Evolutionary conservation across 2,797 vertebrate genomes (phyloP).

Genomic region (Nothura maculosa): DNA sequence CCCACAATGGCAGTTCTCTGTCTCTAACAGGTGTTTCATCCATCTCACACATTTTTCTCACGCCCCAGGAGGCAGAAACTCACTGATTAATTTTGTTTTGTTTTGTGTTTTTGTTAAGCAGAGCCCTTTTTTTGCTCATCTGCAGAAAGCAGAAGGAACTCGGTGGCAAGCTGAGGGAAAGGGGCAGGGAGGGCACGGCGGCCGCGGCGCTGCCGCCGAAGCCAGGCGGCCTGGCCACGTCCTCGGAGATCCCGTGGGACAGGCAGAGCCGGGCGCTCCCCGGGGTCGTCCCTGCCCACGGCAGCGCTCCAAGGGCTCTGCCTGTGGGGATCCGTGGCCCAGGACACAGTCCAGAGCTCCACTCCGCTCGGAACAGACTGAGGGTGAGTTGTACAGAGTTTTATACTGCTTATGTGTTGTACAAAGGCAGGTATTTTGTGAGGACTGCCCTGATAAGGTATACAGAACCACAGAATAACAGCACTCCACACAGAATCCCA

Average conservation of each 20-base stretch:
- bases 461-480: background rate
- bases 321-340: accelerated
- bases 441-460: background rate
- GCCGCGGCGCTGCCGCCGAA: background rate
- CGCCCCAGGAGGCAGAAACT: slow-evolving; percentile 30
- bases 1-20: slow-evolving; percentile 54
- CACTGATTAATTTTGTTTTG: slow-evolving; percentile 39
- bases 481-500: too few species aligned
- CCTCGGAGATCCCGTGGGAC: background rate
- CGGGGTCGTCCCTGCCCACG: accelerated
- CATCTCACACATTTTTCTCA: slow-evolving; percentile 32
- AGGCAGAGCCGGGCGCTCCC: background rate
- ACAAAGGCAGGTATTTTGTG: background rate
- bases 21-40: slow-evolving; percentile 73
- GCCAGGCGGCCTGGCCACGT: accelerated
- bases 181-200: background rate
- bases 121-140: slow-evolving; percentile 4
- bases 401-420: background rate
- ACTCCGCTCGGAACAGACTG: background rate
- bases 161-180: background rate
- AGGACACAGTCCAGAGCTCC: background rate
- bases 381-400: background rate
- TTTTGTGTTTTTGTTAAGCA: slow-evolving; percentile 66
- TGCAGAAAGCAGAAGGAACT: slow-evolving; percentile 7
- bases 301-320: background rate